Percentiles rank a stretch among this genome's conserved stretches.
Evolutionary conservation across 2,113 vertebrate genomes (phyloP).

Genomic region (Lagopus leucura): DNA sequence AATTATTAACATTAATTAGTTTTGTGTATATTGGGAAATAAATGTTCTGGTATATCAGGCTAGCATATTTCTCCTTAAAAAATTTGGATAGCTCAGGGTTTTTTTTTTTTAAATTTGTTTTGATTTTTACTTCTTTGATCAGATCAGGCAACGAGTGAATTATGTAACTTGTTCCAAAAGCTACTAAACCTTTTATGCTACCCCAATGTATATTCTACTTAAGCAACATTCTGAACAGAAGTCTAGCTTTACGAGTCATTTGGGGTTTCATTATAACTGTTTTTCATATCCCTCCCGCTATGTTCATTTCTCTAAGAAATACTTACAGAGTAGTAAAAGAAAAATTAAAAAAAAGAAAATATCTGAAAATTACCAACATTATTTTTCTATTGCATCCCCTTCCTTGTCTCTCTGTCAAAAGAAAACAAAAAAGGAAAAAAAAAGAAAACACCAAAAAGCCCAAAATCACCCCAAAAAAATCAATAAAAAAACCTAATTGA

Average conservation of each 20-base stretch:
- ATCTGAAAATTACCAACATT: not conserved
- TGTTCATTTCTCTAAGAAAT: constrained; percentile 13
- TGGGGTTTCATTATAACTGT: constrained; percentile 1
- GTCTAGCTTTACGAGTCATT: not conserved
- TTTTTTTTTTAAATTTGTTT: not conserved
- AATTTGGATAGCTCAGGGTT: not conserved
- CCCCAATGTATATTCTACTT: not conserved
- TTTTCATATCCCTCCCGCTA: constrained; percentile 19
- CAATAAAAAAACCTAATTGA: too few relatives aligned
- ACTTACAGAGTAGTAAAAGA: not conserved
- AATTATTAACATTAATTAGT: not conserved
- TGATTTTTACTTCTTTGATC: not conserved
- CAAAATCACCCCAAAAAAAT: not conserved
- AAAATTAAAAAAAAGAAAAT: constrained; percentile 14
- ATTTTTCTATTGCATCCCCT: not conserved
- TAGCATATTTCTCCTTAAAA: not conserved
- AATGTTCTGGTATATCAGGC: not conserved
- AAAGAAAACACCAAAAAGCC: not conserved
- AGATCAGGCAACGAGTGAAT: constrained; percentile 14
- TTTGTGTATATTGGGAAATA: not conserved
- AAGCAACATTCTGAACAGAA: not conserved
- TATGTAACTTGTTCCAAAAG: constrained; percentile 7
- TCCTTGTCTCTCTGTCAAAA: not conserved
- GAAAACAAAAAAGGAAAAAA: not conserved
- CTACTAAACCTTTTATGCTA: constrained; percentile 34